Evolutionary conservation across 2,888 invertebrate genomes (phyloP), one percentile per base, ranked within the genome.

Genomic region (Mythimna loreyi): DNA sequence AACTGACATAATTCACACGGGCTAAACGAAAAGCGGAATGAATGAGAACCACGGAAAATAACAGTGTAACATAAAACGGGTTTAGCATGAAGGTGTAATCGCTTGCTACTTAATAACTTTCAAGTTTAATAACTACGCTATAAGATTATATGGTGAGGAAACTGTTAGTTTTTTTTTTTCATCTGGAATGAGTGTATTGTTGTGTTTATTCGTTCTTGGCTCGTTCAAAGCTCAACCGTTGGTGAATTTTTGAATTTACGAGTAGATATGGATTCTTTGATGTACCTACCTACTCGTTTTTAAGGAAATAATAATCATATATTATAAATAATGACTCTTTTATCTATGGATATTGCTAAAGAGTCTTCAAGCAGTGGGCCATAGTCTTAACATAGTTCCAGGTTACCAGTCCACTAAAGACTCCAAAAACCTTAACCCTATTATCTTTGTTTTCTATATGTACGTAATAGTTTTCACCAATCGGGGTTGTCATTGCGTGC

Each of bases 1-100:
- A 55, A 67, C 80, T 80, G 69, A 64, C 73, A 77, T 77, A 73
- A 69, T 79, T 79, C 78, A 79, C 73, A 79, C 69, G 53, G 65
- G 55, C 50, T 70, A 30, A 68, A 63, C 50, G 72, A 62, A 45
- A 72, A 75, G 55, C 28, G 47, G 25, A 72, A 72, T 63, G 59
- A 71, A 69, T 64, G 40, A 62, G 45, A 23, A 74, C 56, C n/a
- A 45, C 57, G 62, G 73, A 78, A 67, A 74, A 70, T 74, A 70
- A 63, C 64, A 81, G 67, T 63, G 63, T 72, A 59, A 52, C 43
- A 60, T 63, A 63, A 66, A 75, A 75, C 78, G 60, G 50, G 74
- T 66, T 81, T 65, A 53, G 65, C 55, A 60, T 70, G 57, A 23
- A 81, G 74, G 71, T 67, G 53, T 60, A 71, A 80, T 74, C 56